Evolutionary conservation across 2,113 vertebrate genomes (phyloP).

Genomic region (Hippocampus abdominalis): DNA sequence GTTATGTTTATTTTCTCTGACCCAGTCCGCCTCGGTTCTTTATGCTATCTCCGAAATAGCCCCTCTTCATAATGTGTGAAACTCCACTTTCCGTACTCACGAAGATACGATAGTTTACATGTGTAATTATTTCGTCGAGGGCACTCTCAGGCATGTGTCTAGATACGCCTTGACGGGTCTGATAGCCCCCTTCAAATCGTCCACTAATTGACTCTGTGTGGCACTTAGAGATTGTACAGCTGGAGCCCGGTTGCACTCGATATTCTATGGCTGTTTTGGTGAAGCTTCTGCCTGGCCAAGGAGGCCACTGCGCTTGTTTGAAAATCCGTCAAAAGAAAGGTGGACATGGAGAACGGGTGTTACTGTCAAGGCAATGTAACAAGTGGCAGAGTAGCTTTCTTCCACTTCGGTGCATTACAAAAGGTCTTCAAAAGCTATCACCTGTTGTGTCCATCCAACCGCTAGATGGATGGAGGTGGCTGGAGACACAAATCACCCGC

Average conservation of each 20-base stretch:
- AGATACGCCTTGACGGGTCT: neutral
- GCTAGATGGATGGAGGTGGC: constrained; percentile 23
- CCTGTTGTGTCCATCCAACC: constrained; percentile 1
- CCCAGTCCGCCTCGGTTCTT: neutral
- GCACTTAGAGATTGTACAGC: neutral
- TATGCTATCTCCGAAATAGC: neutral
- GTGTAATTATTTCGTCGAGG: neutral
- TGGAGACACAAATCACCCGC: constrained; percentile 31
- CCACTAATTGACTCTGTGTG: constrained; percentile 3
- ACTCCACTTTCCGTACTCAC: neutral
- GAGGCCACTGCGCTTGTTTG: no score
- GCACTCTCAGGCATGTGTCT: neutral
- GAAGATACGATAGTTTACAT: neutral
- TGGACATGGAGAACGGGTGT: neutral
- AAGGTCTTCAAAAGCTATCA: neutral
- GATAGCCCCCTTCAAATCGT: neutral
- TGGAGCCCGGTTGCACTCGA: neutral
- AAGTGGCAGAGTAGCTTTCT: neutral
- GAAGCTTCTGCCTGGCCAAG: neutral
- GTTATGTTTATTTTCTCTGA: neutral
- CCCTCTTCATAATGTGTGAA: neutral
- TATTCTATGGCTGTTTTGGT: neutral
- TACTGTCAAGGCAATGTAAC: neutral
- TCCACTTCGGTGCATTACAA: constrained; percentile 12
- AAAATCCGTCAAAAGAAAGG: neutral